Evolutionary conservation across 2,113 vertebrate genomes (phyloP), one percentile per base, ranked within the genome.

Genomic region (Ciconia maguari): DNA sequence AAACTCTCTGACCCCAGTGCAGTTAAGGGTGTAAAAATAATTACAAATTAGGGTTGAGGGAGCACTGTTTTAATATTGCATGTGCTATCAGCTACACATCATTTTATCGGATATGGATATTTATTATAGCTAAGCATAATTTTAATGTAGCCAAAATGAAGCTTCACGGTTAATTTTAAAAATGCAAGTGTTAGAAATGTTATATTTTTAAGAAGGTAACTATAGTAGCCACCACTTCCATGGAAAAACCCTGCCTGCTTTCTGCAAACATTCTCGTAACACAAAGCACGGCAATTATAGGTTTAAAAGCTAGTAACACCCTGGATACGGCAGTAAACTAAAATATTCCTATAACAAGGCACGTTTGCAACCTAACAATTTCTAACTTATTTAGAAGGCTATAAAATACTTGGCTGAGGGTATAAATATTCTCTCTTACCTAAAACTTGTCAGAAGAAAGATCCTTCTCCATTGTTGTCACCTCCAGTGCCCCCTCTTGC

Each of bases 21-120:
- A 97, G 97, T 97, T 97, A 96, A 97, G 97, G 94, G 97, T 97
- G 93, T 97, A 98, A 98, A 98, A 98, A 98, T 98, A 98, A 98
- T 98, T 97, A 98, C 97, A 98, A 98, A 98, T 97, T 98, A 98
- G 97, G 95, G 96, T 97, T 97, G 95, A 97, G 95, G 94, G 97
- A 97, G 89, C 96, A 95, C 94, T 91, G 62, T 89, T 98, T 97
- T 96, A 96, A 98, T 98, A 98, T 92, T 95, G 91, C 72, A 92
- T 27, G 21, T 61, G 74, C 65, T 92, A 85, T 95, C 97, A 98
- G 95, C 83, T 87, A 93, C 70, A 91, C 42, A 71, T 66, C 79
- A 58, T 90, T 93, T 82, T 95, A 86, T 77, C 62, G 3, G 69
- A 61, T 55, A 79, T 4, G 12, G 77, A 36, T 93, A 96, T 94